Conservation (phyloP, 2,113 vertebrate genomes). For the Euleptes europaea region DNA sequence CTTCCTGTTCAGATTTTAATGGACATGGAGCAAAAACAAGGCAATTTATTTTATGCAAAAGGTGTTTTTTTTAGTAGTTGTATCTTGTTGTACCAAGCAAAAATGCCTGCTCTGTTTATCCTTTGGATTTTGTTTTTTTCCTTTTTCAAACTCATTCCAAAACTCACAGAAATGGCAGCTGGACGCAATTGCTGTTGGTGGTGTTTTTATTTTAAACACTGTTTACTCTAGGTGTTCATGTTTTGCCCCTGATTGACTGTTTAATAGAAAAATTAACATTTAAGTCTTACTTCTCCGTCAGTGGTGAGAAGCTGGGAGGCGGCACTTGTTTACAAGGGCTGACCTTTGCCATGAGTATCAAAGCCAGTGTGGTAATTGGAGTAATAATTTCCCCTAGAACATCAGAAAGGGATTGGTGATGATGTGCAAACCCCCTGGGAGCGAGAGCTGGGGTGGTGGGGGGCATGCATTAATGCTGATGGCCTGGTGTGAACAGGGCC, state of each 20-base stretch:
- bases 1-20: background rate
- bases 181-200: background rate
- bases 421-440: slow-evolving; percentile 57
- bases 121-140: background rate
- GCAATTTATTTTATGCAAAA: no score
- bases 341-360: slow-evolving; percentile 45
- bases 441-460: slow-evolving; percentile 27
- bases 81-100: background rate
- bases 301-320: slow-evolving; percentile 7
- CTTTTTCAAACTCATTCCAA: background rate
- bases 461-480: slow-evolving; percentile 50
- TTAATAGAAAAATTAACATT: slow-evolving; percentile 44
- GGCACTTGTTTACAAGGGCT: slow-evolving; percentile 18
- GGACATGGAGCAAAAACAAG: background rate
- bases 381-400: slow-evolving; percentile 57
- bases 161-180: background rate
- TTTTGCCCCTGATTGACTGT: background rate
- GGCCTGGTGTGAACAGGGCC: slow-evolving; percentile 44
- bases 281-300: background rate
- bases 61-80: no score
- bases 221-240: background rate
- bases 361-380: slow-evolving; percentile 51
- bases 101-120: background rate
- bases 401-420: slow-evolving; percentile 49
- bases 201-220: background rate